Evolutionary conservation across 1,140 invertebrate species (phyloP), one percentile per base, ranked within the genome.

Genomic region (Globodera rostochiensis): DNA sequence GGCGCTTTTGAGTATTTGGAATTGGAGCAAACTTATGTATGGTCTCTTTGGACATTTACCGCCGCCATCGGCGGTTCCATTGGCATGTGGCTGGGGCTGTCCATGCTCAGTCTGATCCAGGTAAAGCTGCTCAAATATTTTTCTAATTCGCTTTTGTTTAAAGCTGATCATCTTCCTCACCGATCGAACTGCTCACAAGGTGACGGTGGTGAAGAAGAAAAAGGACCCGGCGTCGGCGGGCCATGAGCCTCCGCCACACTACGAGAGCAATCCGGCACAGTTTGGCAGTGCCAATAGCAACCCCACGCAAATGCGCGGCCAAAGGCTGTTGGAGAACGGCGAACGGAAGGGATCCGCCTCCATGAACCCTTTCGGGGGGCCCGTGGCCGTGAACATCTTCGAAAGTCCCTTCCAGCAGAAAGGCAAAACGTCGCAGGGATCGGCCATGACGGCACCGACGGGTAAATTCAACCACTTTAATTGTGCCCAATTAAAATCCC

Each of bases 31-130:
- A n/a, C 82, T 47, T 84, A 74, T 46, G 77, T 83, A 0, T 84
- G 60, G 25, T 77, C 80, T 25, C 47, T 80, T n/a, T 73, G 69
- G 60, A 71, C 85, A 25, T 84, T 84, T 64, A 78, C 79, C 15
- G 74, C 85, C 47, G 85, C 36, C 19, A 13, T 84, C 25, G 83
- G 83, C 25, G 83, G 83, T 19, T 84, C 85, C 66, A 84, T 84
- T 80, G 83, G 83, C 70, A 82, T 84, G 53, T 84, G 84, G 77
- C 57, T 84, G 67, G 83, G 83, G 70, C 66, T 84, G 50, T 86
- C 84, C 47, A 66, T 84, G 67, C 81, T 84, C 2, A 86, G 79
- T 21, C 67, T 84, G 36, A 86, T 84, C 36, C 84, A 86, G 25
- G 82, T 85, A 4, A 84, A 25, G 73, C 45, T 81, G 25, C 36